Conservation (phyloP, 2,888 invertebrate species). For the Euzophera pinguis region DNA sequence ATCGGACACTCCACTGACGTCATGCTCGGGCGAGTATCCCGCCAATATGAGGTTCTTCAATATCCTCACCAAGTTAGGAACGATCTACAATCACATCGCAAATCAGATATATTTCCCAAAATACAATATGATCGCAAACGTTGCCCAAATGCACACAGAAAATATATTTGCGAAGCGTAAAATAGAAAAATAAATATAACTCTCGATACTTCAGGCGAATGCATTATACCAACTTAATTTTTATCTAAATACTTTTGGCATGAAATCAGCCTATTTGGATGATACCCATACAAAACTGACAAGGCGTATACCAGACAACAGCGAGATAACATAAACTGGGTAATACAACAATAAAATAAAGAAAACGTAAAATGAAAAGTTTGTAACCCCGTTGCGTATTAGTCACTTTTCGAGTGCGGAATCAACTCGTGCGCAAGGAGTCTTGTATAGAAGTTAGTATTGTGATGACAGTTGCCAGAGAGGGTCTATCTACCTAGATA, state of each 20-base stretch:
- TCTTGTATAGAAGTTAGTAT: constrained; percentile 19
- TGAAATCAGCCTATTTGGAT: constrained; percentile 23
- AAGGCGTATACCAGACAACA: constrained; percentile 26
- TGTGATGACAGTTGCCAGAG: constrained; percentile 22
- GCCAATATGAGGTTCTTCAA: constrained; percentile 98
- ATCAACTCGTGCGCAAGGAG: constrained; percentile 24
- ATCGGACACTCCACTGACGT: constrained; percentile 99
- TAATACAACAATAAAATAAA: constrained; percentile 18
- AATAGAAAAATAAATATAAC: constrained; percentile 25
- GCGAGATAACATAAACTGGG: constrained; percentile 27
- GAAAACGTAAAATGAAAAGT: constrained; percentile 20
- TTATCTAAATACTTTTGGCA: constrained; percentile 36
- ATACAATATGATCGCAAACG: constrained; percentile 19
- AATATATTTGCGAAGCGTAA: constrained; percentile 48
- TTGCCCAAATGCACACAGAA: constrained; percentile 45
- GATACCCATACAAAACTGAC: constrained; percentile 17
- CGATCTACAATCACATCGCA: constrained; percentile 86
- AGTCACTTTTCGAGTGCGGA: constrained; percentile 38
- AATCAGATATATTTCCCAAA: constrained; percentile 23
- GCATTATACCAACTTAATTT: constrained; percentile 27
- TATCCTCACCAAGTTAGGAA: constrained; percentile 98
- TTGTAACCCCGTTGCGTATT: constrained; percentile 23
- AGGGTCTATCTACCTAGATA: constrained; percentile 31
- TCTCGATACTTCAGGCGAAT: constrained; percentile 28
- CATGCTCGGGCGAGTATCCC: constrained; percentile 99